phyloP scores from a whole-genome alignment of 37 sponge, comb jelly and placozoan genomes.

The Chondrilla cf. caribensis region DNA sequence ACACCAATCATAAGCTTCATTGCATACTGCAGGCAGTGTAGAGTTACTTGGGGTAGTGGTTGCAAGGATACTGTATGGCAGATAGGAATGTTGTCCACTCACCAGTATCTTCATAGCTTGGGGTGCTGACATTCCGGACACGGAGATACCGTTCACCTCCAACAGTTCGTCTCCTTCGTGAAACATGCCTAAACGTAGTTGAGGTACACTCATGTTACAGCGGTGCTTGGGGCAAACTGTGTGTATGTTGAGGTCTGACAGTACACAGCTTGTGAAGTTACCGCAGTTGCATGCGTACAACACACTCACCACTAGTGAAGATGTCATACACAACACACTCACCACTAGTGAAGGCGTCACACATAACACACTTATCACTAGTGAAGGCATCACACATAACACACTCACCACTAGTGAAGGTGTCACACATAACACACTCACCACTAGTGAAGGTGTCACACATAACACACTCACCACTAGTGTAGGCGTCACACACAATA shows the following conservation, averaged over 20 bases:
- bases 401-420: constrained; percentile 56
- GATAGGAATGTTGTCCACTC: neutral
- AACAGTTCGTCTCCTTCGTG: constrained; percentile 79
- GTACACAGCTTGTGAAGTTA: too few species aligned
- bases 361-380: too few species aligned
- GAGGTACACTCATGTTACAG: too few species aligned
- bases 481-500: neutral
- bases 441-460: neutral
- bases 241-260: too few species aligned
- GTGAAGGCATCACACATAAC: too few species aligned
- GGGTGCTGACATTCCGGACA: constrained; percentile 50
- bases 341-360: constrained; percentile 73
- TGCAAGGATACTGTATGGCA: too few species aligned
- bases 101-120: constrained; percentile 69
- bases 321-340: neutral
- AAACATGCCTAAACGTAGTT: constrained; percentile 55
- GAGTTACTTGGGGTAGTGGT: too few species aligned
- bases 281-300: neutral
- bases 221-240: too few species aligned
- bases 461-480: neutral
- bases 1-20: too few species aligned
- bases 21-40: too few species aligned
- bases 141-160: constrained; percentile 73
- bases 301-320: neutral
- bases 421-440: constrained; percentile 50